Base-by-base conservation (phyloP, 2,113 vertebrate species). In the zebrafish (Danio rerio) region DNA sequence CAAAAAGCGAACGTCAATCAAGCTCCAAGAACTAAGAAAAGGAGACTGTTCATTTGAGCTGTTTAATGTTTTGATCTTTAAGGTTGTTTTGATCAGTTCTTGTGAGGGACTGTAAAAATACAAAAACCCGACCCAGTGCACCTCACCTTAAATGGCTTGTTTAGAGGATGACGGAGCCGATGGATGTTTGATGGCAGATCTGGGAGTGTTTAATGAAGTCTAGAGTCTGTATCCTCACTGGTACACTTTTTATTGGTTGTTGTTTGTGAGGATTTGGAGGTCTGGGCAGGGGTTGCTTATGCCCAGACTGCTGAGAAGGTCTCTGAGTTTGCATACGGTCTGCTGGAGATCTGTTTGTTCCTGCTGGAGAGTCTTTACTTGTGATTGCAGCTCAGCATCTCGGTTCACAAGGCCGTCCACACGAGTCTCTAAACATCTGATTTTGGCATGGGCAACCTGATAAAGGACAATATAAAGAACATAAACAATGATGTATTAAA, bases 381-480 rank as follows among this genome's bases (percentile, higher is more conserved):
- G 93, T 84, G 95, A 93, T 84, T 92, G 95, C 89, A 99, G 86
- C 79, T 86, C 93, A 65, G 87, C 82, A 87, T 99, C 96, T 0
- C 87, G 96, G 88, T 87, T 89, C 81, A 93, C 83, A 62, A 98
- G 88, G 61, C 87, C 90, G 83, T 97, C 95, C 12, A 97, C 87
- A 0, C 90, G 94, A 15, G 92, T 91, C 90, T 99, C 95, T 11
- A 99, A 93, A 85, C 90, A 95, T 83, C 93, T 95, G 84, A 98
- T 96, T 74, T 93, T 96, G 31, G 95, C 93, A 0, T 98, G 96
- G 16, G 97, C 96, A 88, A 95, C 92, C 98, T 99, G 78, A 78
- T 18, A 69, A 49, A 85, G 12, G 21, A 40, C 13, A 10, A 11
- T 52, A 1, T 52, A 3, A 7, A 52, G 5, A 52, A 9, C 5